Conservation (phyloP, 2,113 vertebrate genomes). For the Anolis carolinensis region DNA sequence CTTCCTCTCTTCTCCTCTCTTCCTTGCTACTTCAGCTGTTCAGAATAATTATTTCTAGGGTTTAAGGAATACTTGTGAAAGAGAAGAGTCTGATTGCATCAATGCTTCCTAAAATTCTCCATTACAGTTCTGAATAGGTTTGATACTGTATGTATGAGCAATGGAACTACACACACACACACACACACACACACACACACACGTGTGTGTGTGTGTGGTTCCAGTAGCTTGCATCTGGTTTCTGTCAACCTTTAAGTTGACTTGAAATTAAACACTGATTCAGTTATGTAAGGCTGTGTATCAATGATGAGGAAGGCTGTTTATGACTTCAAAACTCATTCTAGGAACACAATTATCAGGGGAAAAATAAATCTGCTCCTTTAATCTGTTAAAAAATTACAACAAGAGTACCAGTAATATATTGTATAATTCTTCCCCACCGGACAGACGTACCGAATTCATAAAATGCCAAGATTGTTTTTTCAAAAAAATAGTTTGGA, state of each 20-base stretch:
- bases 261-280: background rate
- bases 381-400: background rate
- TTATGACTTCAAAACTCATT: background rate
- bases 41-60: background rate
- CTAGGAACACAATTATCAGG: background rate
- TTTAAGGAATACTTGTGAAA: background rate
- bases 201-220: background rate
- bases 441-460: background rate
- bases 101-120: background rate
- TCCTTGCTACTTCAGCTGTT: background rate
- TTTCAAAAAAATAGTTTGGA: background rate
- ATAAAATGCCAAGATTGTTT: background rate
- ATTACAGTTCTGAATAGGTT: background rate
- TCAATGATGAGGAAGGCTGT: background rate
- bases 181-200: too few species aligned
- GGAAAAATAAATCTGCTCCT: background rate
- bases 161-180: background rate
- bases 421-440: background rate
- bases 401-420: background rate
- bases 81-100: background rate
- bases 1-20: background rate
- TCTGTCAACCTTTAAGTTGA: background rate
- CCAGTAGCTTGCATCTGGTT: background rate
- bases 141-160: background rate
- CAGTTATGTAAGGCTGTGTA: background rate